Evolutionary conservation across 1,140 invertebrate species (phyloP), one percentile per base, ranked within the genome.

Genomic region (Hirudo medicinalis): DNA sequence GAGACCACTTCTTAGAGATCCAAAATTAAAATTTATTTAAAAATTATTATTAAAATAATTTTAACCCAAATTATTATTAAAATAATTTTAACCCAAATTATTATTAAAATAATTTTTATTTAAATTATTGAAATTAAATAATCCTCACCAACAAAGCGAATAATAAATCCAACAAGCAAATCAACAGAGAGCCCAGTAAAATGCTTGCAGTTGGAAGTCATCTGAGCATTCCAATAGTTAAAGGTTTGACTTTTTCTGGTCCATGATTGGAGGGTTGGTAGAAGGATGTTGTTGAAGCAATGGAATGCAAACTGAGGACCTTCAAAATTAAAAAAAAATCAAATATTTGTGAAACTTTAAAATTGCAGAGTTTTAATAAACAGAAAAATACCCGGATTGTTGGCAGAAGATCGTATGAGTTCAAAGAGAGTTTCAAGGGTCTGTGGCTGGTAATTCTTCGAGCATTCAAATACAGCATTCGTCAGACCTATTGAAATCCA

Each of bases 211-310:
- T 92, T 93, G 57, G 89, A 87, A 74, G 88, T 87, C 60, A 86
- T 86, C 15, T 17, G 43, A 75, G 89, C 89, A 53, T 87, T 85
- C 75, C 85, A 85, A 75, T 85, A 85, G 57, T 32, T n/a, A 32
- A 63, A 63, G 6, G 82, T 82, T 0, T 85, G 86, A 49, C 80
- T 78, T 78, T 89, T 88, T 15, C 91, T 84, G 66, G 94, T 79
- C 92, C 92, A 94, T 75, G 88, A 88, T 83, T 95, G 92, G 19
- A 94, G 87, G 82, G 90, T 90, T 0, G 92, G 91, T 70, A 96
- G 82, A 2, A 95, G 80, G 55, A 94, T 80, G 78, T 93, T 91
- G 78, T 94, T 95, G 17, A 94, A 87, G 82, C 90, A 92, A 78
- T 91, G 91, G 68, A 94, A 83, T 1, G 89, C 90, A 82, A 94